phyloP scores from a whole-genome alignment of 2,797 vertebrate species.

The Enteromius mattozi region DNA sequence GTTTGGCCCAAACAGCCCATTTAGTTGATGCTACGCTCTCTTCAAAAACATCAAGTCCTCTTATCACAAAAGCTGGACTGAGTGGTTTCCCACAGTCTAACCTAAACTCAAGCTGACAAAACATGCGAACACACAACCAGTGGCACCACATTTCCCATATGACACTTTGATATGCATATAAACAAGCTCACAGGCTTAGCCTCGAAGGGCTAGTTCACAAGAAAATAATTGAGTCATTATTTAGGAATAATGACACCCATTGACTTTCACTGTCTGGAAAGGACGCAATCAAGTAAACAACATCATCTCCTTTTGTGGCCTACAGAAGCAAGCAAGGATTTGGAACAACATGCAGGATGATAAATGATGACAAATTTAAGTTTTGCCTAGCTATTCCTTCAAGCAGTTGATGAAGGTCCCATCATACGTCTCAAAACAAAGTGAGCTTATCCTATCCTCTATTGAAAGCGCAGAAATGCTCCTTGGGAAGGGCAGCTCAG shows the following conservation, averaged over 20 bases:
- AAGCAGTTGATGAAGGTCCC: background rate
- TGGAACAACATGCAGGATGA: background rate
- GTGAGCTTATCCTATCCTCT: background rate
- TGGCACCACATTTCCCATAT: background rate
- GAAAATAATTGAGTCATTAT: background rate
- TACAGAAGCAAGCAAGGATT: background rate
- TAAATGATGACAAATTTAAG: background rate
- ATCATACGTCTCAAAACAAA: slow-evolving; percentile 2
- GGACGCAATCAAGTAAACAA: background rate
- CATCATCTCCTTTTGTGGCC: background rate
- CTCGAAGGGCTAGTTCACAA: background rate
- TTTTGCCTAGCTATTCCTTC: background rate
- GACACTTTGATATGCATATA: background rate
- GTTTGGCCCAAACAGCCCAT: background rate
- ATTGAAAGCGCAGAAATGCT: background rate
- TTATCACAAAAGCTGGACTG: background rate
- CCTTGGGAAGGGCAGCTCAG: background rate
- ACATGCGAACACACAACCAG: slow-evolving; percentile 5
- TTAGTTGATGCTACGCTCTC: background rate
- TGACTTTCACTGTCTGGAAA: background rate
- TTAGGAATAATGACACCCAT: background rate
- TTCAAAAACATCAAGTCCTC: background rate
- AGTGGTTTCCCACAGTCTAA: background rate
- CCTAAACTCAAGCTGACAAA: slow-evolving; percentile 8
- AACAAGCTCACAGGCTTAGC: background rate